Base-by-base conservation (phyloP, 2,888 invertebrate genomes). In the Colostygia pectinataria region DNA sequence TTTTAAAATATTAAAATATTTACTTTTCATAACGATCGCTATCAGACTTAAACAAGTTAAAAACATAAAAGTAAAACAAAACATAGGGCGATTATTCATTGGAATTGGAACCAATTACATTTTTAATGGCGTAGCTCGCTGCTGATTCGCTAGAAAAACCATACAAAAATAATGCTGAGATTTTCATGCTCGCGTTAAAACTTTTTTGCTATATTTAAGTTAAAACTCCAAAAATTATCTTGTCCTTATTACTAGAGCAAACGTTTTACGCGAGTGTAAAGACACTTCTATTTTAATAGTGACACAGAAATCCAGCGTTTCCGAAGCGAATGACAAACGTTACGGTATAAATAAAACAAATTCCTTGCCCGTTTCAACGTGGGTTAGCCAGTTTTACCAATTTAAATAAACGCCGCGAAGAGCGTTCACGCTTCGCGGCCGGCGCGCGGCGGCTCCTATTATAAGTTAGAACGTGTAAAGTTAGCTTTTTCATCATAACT, bases 281-380 rank as follows among this genome's bases (percentile, higher is more conserved):
- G 65, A 55, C 61, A 51, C 46, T 52, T 75, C 72, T 80, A 78
- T 78, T 78, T 78, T 70, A 62, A 73, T 66, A 61, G 63, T 72
- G 77, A 74, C 77, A 77, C 68, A 63, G 70, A 74, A 73, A 73
- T 71, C 54, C 54, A 49, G 53, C 59, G 55, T 68, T 65, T 68
- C 69, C 64, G 56, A 59, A 63, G 58, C 37, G 61, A 64, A 76
- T 77, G 78, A 79, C 73, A 80, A 74, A 79, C 77, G 71, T 71
- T 68, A 65, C 32, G 65, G 55, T 77, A 78, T 75, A 80, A 78
- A 80, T 77, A 78, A 68, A 66, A 55, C 61, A 55, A 41, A 64
- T 57, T 59, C 57, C 59, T 55, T 59, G 52, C 46, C 52, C 29
- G 51, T 56, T 41, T 34, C 37, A 40, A 48, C 48, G 46, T 13